Evolutionary conservation across 2,888 invertebrate species (phyloP).

Genomic region (Steinernema carpocapsae): DNA sequence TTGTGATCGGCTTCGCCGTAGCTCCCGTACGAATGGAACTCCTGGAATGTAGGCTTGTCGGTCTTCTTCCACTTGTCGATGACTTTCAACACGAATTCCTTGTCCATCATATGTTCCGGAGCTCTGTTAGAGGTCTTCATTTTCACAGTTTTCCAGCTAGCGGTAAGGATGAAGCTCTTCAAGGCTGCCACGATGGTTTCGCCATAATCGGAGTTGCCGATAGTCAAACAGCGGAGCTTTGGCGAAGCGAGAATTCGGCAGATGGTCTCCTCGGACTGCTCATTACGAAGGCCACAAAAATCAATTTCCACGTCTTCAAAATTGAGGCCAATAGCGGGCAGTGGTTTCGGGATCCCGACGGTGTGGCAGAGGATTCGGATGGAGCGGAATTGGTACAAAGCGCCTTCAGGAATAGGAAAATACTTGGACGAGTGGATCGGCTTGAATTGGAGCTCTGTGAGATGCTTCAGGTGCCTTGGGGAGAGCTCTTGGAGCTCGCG

Average conservation of each 20-base stretch:
- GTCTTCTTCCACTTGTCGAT: neutral
- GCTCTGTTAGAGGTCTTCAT: constrained; percentile 20
- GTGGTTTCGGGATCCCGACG: neutral
- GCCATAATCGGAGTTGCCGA: neutral
- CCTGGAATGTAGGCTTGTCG: neutral
- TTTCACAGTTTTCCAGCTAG: neutral
- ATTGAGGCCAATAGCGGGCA: neutral
- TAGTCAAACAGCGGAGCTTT: neutral
- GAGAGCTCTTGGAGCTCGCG: neutral
- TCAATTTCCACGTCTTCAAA: neutral
- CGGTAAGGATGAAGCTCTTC: neutral
- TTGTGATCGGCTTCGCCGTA: neutral
- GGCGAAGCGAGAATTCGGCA: neutral
- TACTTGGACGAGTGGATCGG: neutral
- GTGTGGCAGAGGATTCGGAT: neutral
- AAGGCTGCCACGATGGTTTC: neutral
- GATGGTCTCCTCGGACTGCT: constrained; percentile 9
- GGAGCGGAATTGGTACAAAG: neutral
- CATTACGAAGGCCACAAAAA: neutral
- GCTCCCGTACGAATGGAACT: neutral
- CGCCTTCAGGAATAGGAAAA: neutral
- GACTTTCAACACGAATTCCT: neutral
- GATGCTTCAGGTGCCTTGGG: neutral
- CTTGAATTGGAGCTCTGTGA: neutral
- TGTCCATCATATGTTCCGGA: constrained; percentile 16